Evolutionary conservation across 1,140 invertebrate genomes (phyloP).

Genomic region (Agrilus planipennis): DNA sequence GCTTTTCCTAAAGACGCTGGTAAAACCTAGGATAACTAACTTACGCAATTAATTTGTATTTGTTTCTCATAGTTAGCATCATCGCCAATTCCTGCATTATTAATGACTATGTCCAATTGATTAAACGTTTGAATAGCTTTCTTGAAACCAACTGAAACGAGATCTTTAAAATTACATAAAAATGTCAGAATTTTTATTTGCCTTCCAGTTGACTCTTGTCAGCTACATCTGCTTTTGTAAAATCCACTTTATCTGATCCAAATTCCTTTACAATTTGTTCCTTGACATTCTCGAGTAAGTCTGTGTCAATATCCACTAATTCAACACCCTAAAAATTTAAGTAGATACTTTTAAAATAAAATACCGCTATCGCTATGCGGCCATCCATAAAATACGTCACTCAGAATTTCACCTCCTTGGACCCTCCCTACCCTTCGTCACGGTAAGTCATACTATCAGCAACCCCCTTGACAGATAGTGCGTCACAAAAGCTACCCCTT

Average conservation of each 20-base stretch:
- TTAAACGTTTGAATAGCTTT: constrained; percentile 23
- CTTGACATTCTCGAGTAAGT: constrained; percentile 7
- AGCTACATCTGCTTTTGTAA: constrained; percentile 52
- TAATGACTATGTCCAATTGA: constrained; percentile 29
- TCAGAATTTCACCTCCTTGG: no score
- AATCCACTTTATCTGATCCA: constrained; percentile 46
- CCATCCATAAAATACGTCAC: no score
- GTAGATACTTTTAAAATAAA: no score
- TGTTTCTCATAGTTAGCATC: constrained; percentile 18
- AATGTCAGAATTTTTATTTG: constrained; percentile 25
- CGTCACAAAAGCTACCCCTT: no score
- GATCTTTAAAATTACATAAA: no score
- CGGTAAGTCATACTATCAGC: no score
- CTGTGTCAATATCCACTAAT: constrained; percentile 13
- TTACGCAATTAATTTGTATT: constrained; percentile 27
- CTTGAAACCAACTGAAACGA: constrained; percentile 16
- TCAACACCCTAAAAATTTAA: constrained; percentile 15
- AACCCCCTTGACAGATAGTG: no score
- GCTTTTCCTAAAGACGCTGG: no score
- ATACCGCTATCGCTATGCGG: no score
- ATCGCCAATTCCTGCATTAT: constrained; percentile 24
- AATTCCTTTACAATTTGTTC: constrained; percentile 11
- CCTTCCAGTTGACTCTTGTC: constrained; percentile 56
- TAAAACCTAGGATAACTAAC: no score
- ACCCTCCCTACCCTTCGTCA: no score